A percentile compares a stretch with the other conserved stretches of the same genome.
Evolutionary conservation across 1,140 invertebrate species (phyloP).

Genomic region (Halesus radiatus): DNA sequence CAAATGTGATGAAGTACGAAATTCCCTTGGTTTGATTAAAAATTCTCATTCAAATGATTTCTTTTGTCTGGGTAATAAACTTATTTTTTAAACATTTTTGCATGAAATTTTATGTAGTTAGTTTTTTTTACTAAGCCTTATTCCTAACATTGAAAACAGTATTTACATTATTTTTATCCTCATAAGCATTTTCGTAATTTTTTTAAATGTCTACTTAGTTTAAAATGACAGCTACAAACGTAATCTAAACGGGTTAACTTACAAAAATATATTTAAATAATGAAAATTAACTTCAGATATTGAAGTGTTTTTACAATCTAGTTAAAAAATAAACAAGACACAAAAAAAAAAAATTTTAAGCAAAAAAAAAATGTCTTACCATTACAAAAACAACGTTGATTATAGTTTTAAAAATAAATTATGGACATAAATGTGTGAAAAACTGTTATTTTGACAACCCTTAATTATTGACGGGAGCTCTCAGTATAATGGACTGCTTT

Average conservation of each 20-base stretch:
- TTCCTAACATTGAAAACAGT: constrained; percentile 23
- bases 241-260: background rate
- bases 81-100: too few species aligned
- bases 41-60: too few species aligned
- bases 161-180: constrained; percentile 23
- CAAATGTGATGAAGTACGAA: too few species aligned
- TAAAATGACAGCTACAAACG: background rate
- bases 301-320: background rate
- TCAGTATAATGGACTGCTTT: constrained; percentile 20
- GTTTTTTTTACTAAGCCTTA: constrained; percentile 12
- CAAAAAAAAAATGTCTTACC: background rate
- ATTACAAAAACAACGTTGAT: background rate
- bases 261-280: too few species aligned
- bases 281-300: too few species aligned
- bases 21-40: too few species aligned
- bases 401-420: background rate
- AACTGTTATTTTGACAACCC: constrained; percentile 12
- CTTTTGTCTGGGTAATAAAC: too few species aligned
- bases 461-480: constrained; percentile 1
- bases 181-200: constrained; percentile 38
- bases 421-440: background rate
- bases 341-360: background rate
- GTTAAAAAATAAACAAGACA: background rate
- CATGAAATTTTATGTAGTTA: too few species aligned
- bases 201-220: constrained; percentile 25